Conservation (phyloP, 2,797 vertebrate genomes). For the Melanotaenia parkinsoni region DNA sequence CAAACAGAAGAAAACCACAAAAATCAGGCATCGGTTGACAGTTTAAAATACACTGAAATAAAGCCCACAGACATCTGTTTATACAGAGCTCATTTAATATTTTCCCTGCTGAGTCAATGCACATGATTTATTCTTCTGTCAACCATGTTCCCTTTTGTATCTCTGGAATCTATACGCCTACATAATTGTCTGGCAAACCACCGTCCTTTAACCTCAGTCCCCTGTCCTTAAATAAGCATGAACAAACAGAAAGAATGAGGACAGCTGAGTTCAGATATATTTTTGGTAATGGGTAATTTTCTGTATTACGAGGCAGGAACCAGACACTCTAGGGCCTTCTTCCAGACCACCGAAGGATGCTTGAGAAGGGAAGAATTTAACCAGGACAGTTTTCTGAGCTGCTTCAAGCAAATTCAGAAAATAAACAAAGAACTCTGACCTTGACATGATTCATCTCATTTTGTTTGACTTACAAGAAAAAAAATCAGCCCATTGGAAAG, state of each 20-base stretch:
- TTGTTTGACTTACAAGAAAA: slow-evolving; percentile 29
- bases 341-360: slow-evolving; percentile 57
- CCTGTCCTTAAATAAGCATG: slow-evolving; percentile 34
- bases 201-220: slow-evolving; percentile 35
- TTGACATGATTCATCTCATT: slow-evolving; percentile 47
- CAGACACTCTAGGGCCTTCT: slow-evolving; percentile 29
- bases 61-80: not conserved
- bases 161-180: not conserved
- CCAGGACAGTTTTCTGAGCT: slow-evolving; percentile 30
- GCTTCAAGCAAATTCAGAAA: slow-evolving; percentile 56
- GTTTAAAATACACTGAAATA: not conserved
- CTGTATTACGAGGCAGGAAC: slow-evolving; percentile 47
- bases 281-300: slow-evolving; percentile 65
- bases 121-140: slow-evolving; percentile 9
- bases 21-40: not conserved
- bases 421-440: slow-evolving; percentile 53
- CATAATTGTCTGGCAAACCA: slow-evolving; percentile 35
- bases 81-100: not conserved
- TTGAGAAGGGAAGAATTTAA: slow-evolving; percentile 47
- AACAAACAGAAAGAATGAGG: slow-evolving; percentile 41
- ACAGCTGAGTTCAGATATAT: slow-evolving; percentile 38
- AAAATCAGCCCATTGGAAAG: slow-evolving; percentile 31
- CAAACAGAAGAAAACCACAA: not conserved
- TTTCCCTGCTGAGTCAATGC: not conserved
- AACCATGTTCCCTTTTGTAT: slow-evolving; percentile 4